These are phyloP conservation scores for Eidolon dupreanum DNA, from an alignment of 2,797 vertebrate genomes.

Conservation along the genomic window DNA sequence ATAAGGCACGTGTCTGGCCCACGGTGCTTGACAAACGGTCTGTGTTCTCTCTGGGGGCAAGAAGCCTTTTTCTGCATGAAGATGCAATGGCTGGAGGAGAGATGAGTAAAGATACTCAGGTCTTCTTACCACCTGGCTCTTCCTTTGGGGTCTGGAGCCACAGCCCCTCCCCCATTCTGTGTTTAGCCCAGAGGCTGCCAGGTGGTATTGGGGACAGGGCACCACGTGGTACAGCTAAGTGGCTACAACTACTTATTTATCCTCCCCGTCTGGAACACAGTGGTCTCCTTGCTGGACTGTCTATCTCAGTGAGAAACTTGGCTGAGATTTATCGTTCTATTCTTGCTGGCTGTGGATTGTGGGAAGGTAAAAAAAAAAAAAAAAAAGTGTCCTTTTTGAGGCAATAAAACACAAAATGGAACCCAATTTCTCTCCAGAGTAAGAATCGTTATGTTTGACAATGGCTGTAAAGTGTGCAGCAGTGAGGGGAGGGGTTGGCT, in stretches of 20 bases:
- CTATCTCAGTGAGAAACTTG: slow-evolving; percentile 82
- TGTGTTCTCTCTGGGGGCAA: background rate
- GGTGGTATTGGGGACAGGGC: background rate
- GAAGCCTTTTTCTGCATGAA: background rate
- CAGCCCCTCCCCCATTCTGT: fast-evolving
- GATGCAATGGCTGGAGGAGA: background rate
- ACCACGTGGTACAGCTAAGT: background rate
- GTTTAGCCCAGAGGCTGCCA: background rate
- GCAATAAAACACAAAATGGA: slow-evolving; percentile 86
- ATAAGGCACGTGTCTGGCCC: fast-evolving
- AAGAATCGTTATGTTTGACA: slow-evolving; percentile 86
- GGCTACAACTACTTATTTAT: slow-evolving; percentile 67
- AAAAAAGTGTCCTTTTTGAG: slow-evolving; percentile 87
- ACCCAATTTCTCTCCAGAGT: slow-evolving; percentile 84
- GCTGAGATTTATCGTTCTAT: slow-evolving; percentile 83
- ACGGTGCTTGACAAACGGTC: background rate
- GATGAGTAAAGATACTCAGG: background rate
- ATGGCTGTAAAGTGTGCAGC: slow-evolving; percentile 78
- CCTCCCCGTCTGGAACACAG: slow-evolving; percentile 52
- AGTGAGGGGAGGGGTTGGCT: background rate
- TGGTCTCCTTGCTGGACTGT: slow-evolving; percentile 76
- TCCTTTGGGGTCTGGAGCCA: background rate
- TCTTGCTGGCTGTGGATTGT: slow-evolving; percentile 78
- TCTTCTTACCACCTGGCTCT: too few relatives aligned
- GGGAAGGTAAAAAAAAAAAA: slow-evolving; percentile 88